Conservation (phyloP, 2,888 invertebrate genomes). For the Tenthredo distinguenda region DNA sequence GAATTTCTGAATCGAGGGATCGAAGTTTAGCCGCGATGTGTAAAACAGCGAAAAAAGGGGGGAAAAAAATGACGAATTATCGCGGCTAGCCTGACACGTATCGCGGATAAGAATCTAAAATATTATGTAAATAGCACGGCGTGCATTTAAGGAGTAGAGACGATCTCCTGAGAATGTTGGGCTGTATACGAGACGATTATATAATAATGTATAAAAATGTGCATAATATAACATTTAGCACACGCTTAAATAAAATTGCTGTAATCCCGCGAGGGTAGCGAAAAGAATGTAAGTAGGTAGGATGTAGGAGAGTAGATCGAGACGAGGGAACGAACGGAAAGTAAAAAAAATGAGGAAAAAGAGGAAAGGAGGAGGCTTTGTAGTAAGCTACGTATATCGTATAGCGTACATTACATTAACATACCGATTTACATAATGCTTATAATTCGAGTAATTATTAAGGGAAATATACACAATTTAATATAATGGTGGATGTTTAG, state of each 20-base stretch:
- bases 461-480: conserved; percentile 77
- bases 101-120: conserved; percentile 66
- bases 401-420: conserved; percentile 68
- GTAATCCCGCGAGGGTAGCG: conserved; percentile 68
- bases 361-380: background rate
- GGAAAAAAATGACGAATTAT: conserved; percentile 54
- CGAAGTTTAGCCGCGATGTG: background rate
- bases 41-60: background rate
- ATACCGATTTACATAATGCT: conserved; percentile 77
- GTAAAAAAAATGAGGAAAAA: conserved; percentile 50
- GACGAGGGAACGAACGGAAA: background rate
- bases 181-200: background rate
- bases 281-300: conserved; percentile 14
- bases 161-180: conserved; percentile 7
- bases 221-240: conserved; percentile 73
- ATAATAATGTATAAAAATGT: conserved; percentile 57
- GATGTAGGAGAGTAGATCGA: background rate
- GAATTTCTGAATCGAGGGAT: background rate
- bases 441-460: conserved; percentile 78
- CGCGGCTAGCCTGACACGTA: conserved; percentile 45
- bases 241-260: conserved; percentile 75
- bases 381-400: background rate
- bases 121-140: conserved; percentile 74
- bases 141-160: conserved; percentile 51
- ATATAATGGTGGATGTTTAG: conserved; percentile 76